Base-by-base conservation (phyloP, 2,113 vertebrate genomes). In the Calyptommatus sinebrachiatus region DNA sequence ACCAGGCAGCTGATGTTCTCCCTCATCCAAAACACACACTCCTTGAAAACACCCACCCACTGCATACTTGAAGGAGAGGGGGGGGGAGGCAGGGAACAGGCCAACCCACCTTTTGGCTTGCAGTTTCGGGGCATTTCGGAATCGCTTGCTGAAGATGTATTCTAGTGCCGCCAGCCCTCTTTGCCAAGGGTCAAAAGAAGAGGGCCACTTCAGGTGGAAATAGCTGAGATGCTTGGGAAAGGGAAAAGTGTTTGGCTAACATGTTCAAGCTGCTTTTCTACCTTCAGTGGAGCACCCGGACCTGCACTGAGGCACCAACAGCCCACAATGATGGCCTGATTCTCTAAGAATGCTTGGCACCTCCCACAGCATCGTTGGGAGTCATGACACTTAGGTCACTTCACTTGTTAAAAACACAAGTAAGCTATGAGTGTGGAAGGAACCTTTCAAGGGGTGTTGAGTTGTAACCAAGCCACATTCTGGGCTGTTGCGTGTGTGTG, bases 1-100 rank as follows among this genome's bases (percentile, higher is more conserved):
- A 94, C 92, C 89, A 90, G 87, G 87, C 88, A 91, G 91, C 92
- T 89, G 77, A 83, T 83, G 92, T 91, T 83, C 87, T 81, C 86
- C 81, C 83, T 77, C 73, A 87, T 91, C 89, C 91, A 93, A 94
- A 92, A 91, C 90, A 92, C 90, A 92, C 89, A 91, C 88, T 88
- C 29, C 87, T 89, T 85, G 88, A 83, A 87, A 89, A 85, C 69
- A 86, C 84, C 77, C 86, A 83, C 89, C 86, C 90, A 86, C 89
- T 87, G 82, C 84, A 6, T 1, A 26, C 81, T 74, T 29, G 67
- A 77, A 75, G 61, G 63, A 28, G 45, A n/a, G n/a, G n/a, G 16
- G 53, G 29, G 61, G 61, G 65, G 4, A 7, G 76, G 29, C 79
- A 61, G 67, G 68, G 45, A 8, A 73, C 26, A 31, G 45, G 67